These are phyloP conservation scores for Scaptomyza reducta DNA, from an alignment of 2,888 invertebrate genomes.

Conservation along the genomic window DNA sequence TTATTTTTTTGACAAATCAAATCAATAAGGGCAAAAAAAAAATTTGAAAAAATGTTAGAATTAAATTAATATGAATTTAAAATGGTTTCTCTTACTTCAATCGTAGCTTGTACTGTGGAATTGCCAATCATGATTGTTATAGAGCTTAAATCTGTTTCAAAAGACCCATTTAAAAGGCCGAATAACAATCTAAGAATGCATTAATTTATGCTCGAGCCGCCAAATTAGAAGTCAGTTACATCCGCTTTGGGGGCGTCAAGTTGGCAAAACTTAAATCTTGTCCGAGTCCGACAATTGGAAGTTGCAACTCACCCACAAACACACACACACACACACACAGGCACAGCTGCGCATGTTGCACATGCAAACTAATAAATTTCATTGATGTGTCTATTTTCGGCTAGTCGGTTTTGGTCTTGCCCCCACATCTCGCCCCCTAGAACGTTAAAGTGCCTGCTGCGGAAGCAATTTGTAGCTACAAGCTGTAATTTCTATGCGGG, in stretches of 20 bases:
- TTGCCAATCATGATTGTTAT: neutral
- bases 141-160: neutral
- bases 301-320: slow-evolving; percentile 44
- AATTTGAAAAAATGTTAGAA: too few species aligned
- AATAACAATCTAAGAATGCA: slow-evolving; percentile 25
- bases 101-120: too few species aligned
- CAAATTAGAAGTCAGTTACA: slow-evolving; percentile 73
- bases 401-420: neutral
- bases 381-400: slow-evolving; percentile 83
- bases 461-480: slow-evolving; percentile 82
- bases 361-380: slow-evolving; percentile 82
- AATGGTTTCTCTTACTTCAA: too few species aligned
- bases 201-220: slow-evolving; percentile 49
- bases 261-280: slow-evolving; percentile 46
- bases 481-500: slow-evolving; percentile 73
- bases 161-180: too few species aligned
- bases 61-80: too few species aligned
- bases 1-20: too few species aligned
- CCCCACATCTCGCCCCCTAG: slow-evolving; percentile 31
- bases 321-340: slow-evolving; percentile 41
- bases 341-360: slow-evolving; percentile 70
- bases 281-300: slow-evolving; percentile 65
- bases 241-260: slow-evolving; percentile 57
- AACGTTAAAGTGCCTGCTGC: slow-evolving; percentile 66
- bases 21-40: too few species aligned